Conservation (phyloP, 1,140 invertebrate species). For the Drosophila kanapiae region DNA sequence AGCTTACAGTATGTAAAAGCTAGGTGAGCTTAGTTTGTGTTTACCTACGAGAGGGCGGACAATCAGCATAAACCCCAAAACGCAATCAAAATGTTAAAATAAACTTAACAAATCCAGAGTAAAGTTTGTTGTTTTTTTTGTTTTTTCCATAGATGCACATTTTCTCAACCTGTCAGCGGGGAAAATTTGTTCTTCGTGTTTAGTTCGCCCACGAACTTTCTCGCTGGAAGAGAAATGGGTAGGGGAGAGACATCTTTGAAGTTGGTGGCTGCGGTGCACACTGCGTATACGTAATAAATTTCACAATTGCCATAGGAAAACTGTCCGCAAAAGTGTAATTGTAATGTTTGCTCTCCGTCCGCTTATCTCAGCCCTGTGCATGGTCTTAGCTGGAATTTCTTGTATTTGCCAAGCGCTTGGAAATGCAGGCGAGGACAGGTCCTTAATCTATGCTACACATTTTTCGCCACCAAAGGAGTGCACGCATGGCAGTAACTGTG, state of each 20-base stretch:
- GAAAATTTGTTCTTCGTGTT: slow-evolving; percentile 33
- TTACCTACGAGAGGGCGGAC: slow-evolving; percentile 34
- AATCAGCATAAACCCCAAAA: slow-evolving; percentile 47
- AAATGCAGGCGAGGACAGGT: slow-evolving; percentile 43
- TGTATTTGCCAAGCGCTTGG: slow-evolving; percentile 63
- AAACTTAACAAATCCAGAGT: slow-evolving; percentile 45
- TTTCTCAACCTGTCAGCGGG: slow-evolving; percentile 49
- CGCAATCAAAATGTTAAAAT: slow-evolving; percentile 51
- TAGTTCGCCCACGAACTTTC: slow-evolving; percentile 22
- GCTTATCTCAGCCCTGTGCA: slow-evolving; percentile 31
- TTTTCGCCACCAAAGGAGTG: slow-evolving; percentile 27
- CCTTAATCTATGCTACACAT: slow-evolving; percentile 53
- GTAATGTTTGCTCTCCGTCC: slow-evolving; percentile 57
- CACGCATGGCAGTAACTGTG: background rate
- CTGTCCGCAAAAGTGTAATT: slow-evolving; percentile 66
- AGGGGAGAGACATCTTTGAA: background rate
- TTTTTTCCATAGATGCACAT: slow-evolving; percentile 20
- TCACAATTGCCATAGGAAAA: slow-evolving; percentile 50
- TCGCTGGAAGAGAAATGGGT: background rate
- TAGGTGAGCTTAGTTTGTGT: slow-evolving; percentile 11
- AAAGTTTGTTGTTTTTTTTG: slow-evolving; percentile 43
- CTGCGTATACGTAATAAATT: slow-evolving; percentile 64
- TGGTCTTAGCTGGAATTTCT: slow-evolving; percentile 44
- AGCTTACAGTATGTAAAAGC: slow-evolving; percentile 11
- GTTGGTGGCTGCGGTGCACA: slow-evolving; percentile 13